phyloP scores from a whole-genome alignment of 2,888 invertebrate species.

The Cancer borealis region DNA sequence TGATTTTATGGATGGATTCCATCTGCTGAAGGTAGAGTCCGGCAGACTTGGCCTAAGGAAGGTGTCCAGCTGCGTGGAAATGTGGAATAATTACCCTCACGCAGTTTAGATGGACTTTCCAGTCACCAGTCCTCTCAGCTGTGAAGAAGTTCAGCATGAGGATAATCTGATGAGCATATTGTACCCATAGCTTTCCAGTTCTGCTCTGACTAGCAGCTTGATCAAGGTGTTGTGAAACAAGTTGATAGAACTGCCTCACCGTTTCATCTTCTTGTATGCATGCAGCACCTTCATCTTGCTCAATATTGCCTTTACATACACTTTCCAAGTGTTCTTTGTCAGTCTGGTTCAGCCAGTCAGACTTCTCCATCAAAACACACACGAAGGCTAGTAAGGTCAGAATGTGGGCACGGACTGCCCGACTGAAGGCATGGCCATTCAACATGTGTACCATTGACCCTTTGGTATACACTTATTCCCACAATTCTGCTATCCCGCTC shows the following conservation, averaged over 20 bases:
- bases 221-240: slow-evolving; percentile 46
- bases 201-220: slow-evolving; percentile 22
- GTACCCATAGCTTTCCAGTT: slow-evolving; percentile 48
- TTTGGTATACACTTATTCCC: too few relatives aligned
- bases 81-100: slow-evolving; percentile 78
- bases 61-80: slow-evolving; percentile 78
- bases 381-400: too few relatives aligned
- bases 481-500: slow-evolving; percentile 76
- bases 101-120: slow-evolving; percentile 76
- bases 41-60: slow-evolving; percentile 75
- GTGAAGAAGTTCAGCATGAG: slow-evolving; percentile 65
- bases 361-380: too few relatives aligned
- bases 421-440: too few relatives aligned
- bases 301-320: not conserved
- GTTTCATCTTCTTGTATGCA: not conserved
- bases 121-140: slow-evolving; percentile 77
- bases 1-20: slow-evolving; percentile 60
- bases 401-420: too few relatives aligned
- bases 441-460: too few relatives aligned
- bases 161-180: too few relatives aligned
- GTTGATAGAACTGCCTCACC: slow-evolving; percentile 42
- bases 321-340: not conserved
- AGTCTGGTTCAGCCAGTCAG: slow-evolving; percentile 31
- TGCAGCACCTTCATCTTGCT: not conserved
- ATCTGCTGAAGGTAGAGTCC: slow-evolving; percentile 78